These are phyloP conservation scores for Chelonia mydas DNA, from an alignment of 2,797 vertebrate genomes.

Conservation along the genomic window DNA sequence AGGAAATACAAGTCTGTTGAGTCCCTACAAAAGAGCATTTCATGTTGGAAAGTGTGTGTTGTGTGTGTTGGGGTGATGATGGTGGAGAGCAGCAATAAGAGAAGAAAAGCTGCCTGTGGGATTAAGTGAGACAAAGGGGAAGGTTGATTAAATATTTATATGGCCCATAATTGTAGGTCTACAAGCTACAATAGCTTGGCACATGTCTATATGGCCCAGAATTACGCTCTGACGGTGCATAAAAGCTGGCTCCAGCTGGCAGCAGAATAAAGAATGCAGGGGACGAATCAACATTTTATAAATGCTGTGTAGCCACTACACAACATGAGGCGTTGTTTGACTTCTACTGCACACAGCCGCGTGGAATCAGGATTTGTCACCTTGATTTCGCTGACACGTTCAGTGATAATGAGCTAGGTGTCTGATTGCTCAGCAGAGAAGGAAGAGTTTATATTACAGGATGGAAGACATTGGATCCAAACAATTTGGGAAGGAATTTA, in stretches of 20 bases:
- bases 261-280: neutral
- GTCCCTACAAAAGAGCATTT: neutral
- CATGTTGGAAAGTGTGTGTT: neutral
- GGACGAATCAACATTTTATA: slow-evolving; percentile 29
- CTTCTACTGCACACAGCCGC: neutral
- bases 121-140: neutral
- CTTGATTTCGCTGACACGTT: slow-evolving; percentile 13
- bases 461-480: neutral
- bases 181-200: neutral
- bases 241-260: neutral
- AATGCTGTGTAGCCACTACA: neutral
- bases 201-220: neutral
- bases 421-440: slow-evolving; percentile 44
- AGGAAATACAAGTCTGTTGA: neutral
- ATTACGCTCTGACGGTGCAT: neutral
- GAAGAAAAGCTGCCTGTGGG: neutral
- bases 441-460: neutral
- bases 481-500: neutral
- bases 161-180: neutral
- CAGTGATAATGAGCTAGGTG: neutral
- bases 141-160: neutral
- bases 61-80: neutral
- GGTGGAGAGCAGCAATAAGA: neutral
- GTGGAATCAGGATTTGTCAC: slow-evolving; percentile 35
- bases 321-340: slow-evolving; percentile 25